These are phyloP conservation scores for Basileuterus tristriatus DNA, from an alignment of 2,797 vertebrate genomes.

Conservation along the genomic window DNA sequence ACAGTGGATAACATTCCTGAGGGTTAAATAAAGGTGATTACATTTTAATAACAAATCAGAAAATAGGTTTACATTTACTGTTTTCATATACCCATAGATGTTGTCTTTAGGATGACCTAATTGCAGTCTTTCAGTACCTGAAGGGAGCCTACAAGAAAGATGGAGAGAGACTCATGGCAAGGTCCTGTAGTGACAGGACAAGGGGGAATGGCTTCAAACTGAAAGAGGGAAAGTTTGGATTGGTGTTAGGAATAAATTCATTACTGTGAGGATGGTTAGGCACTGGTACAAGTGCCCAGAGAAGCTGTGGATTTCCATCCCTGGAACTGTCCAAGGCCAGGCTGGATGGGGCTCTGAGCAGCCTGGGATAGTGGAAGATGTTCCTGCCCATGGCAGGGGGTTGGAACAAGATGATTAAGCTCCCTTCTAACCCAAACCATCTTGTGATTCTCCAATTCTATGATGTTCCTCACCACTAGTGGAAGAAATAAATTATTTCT, in stretches of 20 bases:
- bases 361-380: fast-evolving
- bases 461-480: not conserved
- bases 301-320: fast-evolving
- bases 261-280: not conserved
- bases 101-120: not conserved
- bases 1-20: not conserved
- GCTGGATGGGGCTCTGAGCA: not conserved
- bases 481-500: not conserved
- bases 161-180: not conserved
- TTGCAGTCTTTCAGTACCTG: not conserved
- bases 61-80: not conserved
- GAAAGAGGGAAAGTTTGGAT: not conserved
- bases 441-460: not conserved
- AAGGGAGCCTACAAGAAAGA: not conserved
- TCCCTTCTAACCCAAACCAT: not conserved
- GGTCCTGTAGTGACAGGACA: not conserved
- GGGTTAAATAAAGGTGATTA: not conserved
- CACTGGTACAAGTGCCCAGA: not conserved
- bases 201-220: not conserved
- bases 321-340: not conserved
- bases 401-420: not conserved
- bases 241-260: not conserved
- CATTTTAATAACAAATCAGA: not conserved
- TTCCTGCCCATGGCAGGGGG: not conserved
- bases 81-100: not conserved